Conservation (phyloP, 23 tunicate species). For the Corella eumyota region DNA sequence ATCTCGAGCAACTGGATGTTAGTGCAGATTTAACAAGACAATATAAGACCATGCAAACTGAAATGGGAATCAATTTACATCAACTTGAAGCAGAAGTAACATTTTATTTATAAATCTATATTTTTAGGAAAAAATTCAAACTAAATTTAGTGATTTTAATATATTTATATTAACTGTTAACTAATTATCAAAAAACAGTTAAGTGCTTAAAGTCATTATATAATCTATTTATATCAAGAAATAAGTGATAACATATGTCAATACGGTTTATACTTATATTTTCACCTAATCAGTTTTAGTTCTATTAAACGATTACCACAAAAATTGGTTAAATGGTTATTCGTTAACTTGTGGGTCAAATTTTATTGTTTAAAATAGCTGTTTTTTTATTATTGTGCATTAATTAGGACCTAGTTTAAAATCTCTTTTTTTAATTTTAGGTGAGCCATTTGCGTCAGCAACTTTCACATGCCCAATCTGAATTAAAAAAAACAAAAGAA, state of each 20-base stretch:
- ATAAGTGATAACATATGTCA: too few relatives aligned
- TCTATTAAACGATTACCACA: too few relatives aligned
- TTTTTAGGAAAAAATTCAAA: neutral
- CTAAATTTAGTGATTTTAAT: neutral
- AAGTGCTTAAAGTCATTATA: neutral
- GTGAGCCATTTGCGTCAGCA: slow-evolving; percentile 83
- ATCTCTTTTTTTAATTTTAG: too few relatives aligned
- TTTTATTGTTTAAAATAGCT: too few relatives aligned
- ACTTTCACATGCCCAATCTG: slow-evolving; percentile 50
- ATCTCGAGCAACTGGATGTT: slow-evolving; percentile 54
- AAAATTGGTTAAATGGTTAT: too few relatives aligned
- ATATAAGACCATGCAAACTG: slow-evolving; percentile 93
- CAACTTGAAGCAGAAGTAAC: slow-evolving; percentile 68
- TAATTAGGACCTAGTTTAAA: too few relatives aligned
- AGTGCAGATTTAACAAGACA: slow-evolving; percentile 87
- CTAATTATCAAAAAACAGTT: neutral
- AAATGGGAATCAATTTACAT: slow-evolving; percentile 57
- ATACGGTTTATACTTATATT: too few relatives aligned
- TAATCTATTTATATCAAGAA: too few relatives aligned
- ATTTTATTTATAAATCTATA: neutral
- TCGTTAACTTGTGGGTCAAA: too few relatives aligned
- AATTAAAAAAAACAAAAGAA: slow-evolving; percentile 33
- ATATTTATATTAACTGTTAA: neutral
- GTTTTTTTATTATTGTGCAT: too few relatives aligned
- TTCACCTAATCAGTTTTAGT: too few relatives aligned